A percentile compares a stretch with the other conserved stretches of the same genome.
phyloP scores from a whole-genome alignment of 2,113 vertebrate species.

The Calyptomena viridis region DNA sequence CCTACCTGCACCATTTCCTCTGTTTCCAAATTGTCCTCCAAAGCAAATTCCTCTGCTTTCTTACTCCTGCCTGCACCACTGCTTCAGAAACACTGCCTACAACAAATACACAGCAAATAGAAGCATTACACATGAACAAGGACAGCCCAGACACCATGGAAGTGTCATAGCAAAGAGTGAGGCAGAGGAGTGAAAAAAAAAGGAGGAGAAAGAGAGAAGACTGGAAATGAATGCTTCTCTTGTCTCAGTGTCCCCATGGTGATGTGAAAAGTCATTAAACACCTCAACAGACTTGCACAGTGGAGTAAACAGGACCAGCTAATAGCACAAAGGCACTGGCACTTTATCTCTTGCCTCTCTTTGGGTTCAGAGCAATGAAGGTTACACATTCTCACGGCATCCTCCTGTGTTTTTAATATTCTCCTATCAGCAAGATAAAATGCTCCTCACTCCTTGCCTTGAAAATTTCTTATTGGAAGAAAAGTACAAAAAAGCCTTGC shows the following conservation, averaged over 20 bases:
- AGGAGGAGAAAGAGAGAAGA: neutral
- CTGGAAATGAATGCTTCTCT: slow-evolving; percentile 25
- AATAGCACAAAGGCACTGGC: slow-evolving; percentile 30
- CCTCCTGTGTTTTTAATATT: slow-evolving; percentile 67
- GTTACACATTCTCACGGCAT: neutral
- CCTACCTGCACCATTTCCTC: neutral
- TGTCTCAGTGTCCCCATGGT: slow-evolving; percentile 25
- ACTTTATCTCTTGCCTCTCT: slow-evolving; percentile 37
- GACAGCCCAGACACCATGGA: neutral
- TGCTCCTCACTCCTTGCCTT: neutral
- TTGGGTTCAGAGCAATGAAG: slow-evolving; percentile 38
- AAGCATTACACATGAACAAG: rapidly evolving
- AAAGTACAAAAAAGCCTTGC: neutral
- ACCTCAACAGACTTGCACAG: slow-evolving; percentile 40
- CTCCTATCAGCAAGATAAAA: slow-evolving; percentile 63
- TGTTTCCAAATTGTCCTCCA: neutral
- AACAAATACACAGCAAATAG: neutral
- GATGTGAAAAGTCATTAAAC: slow-evolving; percentile 64
- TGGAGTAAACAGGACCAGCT: slow-evolving; percentile 37
- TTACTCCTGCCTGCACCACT: neutral
- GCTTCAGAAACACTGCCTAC: neutral
- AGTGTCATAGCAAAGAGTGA: neutral
- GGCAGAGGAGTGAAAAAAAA: neutral
- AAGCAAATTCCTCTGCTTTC: neutral
- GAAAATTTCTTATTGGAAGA: neutral